Evolutionary conservation across 2,113 vertebrate genomes (phyloP).

Genomic region (Sphaerodactylus townsendi): DNA sequence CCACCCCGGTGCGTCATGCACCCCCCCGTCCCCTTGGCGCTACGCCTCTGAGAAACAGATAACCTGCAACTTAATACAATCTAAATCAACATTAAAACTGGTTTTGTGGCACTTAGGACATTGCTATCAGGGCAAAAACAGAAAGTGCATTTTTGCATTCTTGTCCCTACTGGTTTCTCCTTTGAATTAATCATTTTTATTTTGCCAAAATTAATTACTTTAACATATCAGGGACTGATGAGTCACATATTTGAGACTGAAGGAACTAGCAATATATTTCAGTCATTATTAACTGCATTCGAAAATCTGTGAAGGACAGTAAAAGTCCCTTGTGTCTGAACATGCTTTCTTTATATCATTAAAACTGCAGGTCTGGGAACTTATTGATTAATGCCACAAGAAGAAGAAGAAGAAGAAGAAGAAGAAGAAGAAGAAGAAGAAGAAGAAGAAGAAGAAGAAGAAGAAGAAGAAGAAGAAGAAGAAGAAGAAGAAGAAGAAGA

Average conservation of each 20-base stretch:
- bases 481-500: too few relatives aligned
- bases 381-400: too few relatives aligned
- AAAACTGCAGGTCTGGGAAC: too few relatives aligned
- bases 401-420: too few relatives aligned
- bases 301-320: not conserved
- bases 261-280: not conserved
- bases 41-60: conserved; percentile 27
- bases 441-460: too few relatives aligned
- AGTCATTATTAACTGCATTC: not conserved
- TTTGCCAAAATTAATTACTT: not conserved
- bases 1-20: too few relatives aligned
- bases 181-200: not conserved
- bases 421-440: too few relatives aligned
- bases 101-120: not conserved
- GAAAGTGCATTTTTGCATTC: not conserved
- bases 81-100: not conserved
- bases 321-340: not conserved
- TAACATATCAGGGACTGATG: not conserved
- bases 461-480: too few relatives aligned
- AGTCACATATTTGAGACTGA: not conserved
- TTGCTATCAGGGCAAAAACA: not conserved
- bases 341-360: not conserved
- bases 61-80: not conserved
- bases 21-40: too few relatives aligned
- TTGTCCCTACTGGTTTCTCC: not conserved